Base-by-base conservation (phyloP, 2,113 vertebrate genomes). In the Natator depressus region DNA sequence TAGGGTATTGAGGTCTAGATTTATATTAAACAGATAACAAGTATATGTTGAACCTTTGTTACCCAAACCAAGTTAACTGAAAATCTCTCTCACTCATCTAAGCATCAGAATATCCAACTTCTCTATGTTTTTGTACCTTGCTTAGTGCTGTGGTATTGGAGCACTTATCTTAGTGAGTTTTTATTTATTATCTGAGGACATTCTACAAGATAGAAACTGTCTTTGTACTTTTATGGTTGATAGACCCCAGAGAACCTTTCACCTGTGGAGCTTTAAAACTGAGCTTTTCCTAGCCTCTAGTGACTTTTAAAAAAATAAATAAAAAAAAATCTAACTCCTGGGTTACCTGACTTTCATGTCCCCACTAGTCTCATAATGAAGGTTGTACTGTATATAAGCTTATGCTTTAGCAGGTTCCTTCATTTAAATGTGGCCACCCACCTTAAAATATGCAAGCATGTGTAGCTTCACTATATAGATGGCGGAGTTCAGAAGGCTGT, bases 1-100 rank as follows among this genome's bases (percentile, higher is more conserved):
- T 8, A 24, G 17, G 29, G 7, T 82, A 3, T n/a, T 2, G 1
- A 17, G 20, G 0, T 1, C 20, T 78, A 22, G 4, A 20, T 69
- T 93, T 90, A 42, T 49, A 12, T 57, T 88, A 62, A 25, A 29
- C 13, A 62, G 12, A 35, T 62, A 62, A 31, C 27, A 62, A 35
- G 27, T 62, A 62, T 35, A 31, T 62, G 13, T 6, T 35, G 29
- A 29, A 14, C 6, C 27, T 5, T 16, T 62, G 47, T 22, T 57
- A 57, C 55, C 24, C 55, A 11, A 57, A 57, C 24, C 24, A 57
- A 25, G 55, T 57, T 78, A 42, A 31, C 12, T 42, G 1, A 31
- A 80, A 46, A 1, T 82, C 47, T 54, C 19, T 54, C 50, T 50
- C 53, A 38, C 6, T 13, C n/a, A 2, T 11, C 49, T 4, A 51